A percentile compares a stretch with the other conserved stretches of the same genome.
Conservation (phyloP, 1,140 invertebrate species). For the Ooceraea biroi region DNA sequence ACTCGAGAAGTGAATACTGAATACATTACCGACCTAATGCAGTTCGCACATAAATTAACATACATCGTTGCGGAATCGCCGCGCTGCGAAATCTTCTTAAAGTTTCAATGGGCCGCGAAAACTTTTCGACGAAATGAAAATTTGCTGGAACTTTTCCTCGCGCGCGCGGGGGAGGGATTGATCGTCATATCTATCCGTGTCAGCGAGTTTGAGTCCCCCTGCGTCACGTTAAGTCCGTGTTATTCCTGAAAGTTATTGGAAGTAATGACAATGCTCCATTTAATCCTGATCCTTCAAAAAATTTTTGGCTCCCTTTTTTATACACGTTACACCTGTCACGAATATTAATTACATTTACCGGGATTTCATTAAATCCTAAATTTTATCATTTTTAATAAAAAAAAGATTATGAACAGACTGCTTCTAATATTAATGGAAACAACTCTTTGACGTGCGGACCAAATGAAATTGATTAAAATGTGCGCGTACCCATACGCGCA, state of each 20-base stretch:
- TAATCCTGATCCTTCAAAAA: neutral
- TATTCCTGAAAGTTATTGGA: neutral
- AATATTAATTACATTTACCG: neutral
- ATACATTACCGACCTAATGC: constrained; percentile 73
- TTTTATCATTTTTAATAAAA: neutral
- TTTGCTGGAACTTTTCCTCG: constrained; percentile 61
- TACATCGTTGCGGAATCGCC: constrained; percentile 66
- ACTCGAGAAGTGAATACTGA: constrained; percentile 68
- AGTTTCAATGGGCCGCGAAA: constrained; percentile 76
- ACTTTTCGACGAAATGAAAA: constrained; percentile 74
- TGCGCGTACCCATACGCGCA: neutral
- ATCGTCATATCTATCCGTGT: constrained; percentile 32
- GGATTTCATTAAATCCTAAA: neutral
- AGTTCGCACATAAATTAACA: constrained; percentile 76
- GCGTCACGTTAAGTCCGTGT: constrained; percentile 14
- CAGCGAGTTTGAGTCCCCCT: constrained; percentile 8
- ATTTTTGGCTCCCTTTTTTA: neutral
- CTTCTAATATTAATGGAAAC: constrained; percentile 3
- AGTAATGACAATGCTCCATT: neutral
- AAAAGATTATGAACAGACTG: neutral
- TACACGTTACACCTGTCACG: neutral
- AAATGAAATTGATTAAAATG: neutral
- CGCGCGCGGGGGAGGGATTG: constrained; percentile 10
- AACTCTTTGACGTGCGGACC: neutral
- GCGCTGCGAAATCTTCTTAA: constrained; percentile 68